A percentile compares a stretch with the other conserved stretches of the same genome.
Conservation (phyloP, 2,797 vertebrate genomes). For the Paramormyrops hopkinsi region DNA sequence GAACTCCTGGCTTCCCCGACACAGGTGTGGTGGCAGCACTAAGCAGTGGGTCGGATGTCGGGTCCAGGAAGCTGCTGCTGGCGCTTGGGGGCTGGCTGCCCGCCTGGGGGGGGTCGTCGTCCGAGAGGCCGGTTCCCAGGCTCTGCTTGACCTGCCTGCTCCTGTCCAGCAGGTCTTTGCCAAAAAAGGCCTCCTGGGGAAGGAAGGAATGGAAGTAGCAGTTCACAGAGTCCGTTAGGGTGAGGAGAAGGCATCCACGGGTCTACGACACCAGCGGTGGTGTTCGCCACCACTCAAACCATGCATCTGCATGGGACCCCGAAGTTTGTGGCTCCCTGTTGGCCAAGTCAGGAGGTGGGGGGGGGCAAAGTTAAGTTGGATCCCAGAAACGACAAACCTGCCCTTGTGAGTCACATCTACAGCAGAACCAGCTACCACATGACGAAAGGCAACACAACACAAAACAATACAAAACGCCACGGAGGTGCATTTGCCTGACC, state of each 20-base stretch:
- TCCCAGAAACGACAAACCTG: not conserved
- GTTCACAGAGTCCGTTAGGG: not conserved
- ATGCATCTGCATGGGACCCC: not conserved
- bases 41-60: conserved; percentile 64
- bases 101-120: conserved; percentile 52
- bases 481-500: not conserved
- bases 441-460: not conserved
- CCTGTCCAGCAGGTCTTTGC: conserved; percentile 81
- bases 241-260: not conserved
- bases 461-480: not conserved
- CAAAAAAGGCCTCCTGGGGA: conserved; percentile 89
- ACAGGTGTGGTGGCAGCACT: conserved; percentile 58
- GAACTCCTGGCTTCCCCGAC: conserved; percentile 62
- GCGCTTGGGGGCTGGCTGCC: conserved; percentile 49
- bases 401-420: not conserved
- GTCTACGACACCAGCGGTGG: not conserved
- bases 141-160: conserved; percentile 67
- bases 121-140: conserved; percentile 51
- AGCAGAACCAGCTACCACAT: too few relatives aligned
- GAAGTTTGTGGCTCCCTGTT: not conserved
- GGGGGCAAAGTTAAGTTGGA: not conserved
- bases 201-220: not conserved
- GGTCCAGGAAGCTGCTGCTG: conserved; percentile 54
- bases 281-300: not conserved
- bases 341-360: not conserved